Percentiles rank a stretch among this genome's conserved stretches.
phyloP scores from a whole-genome alignment of 2,797 vertebrate species.

The Mormyrus proboscirostris region DNA sequence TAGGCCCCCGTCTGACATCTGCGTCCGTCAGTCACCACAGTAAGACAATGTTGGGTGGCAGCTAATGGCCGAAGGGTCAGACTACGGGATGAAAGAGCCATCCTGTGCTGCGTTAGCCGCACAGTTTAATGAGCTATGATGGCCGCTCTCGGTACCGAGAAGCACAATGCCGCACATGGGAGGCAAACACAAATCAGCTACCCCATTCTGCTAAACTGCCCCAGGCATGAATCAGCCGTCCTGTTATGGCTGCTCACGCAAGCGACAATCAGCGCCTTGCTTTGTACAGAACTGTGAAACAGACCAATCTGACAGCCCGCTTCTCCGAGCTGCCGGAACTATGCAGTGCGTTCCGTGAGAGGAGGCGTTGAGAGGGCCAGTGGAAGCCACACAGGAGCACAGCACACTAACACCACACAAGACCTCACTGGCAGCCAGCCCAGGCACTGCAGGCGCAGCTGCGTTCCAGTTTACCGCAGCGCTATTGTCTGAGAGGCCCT shows the following conservation, averaged over 20 bases:
- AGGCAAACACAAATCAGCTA: neutral
- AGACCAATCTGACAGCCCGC: neutral
- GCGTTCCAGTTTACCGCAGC: neutral
- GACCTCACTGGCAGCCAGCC: neutral
- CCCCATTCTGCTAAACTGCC: neutral
- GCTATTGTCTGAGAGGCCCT: neutral
- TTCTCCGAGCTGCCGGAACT: too few relatives aligned
- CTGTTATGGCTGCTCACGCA: neutral
- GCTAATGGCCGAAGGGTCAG: neutral
- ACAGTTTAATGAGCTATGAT: neutral
- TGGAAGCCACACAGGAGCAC: neutral
- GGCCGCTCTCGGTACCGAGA: neutral
- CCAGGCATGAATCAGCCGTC: neutral
- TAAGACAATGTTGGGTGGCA: neutral
- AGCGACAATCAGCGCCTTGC: neutral
- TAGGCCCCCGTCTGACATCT: neutral
- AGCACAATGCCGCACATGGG: neutral
- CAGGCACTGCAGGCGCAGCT: neutral
- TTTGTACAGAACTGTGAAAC: neutral
- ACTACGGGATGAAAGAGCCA: neutral
- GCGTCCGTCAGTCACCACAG: constrained; percentile 27
- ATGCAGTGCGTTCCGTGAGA: neutral
- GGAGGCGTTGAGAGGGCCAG: neutral
- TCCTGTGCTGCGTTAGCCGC: neutral
- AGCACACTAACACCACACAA: constrained; percentile 6